Base-by-base conservation (phyloP, 2,888 invertebrate species). In the Leptarthrus brevirostris region DNA sequence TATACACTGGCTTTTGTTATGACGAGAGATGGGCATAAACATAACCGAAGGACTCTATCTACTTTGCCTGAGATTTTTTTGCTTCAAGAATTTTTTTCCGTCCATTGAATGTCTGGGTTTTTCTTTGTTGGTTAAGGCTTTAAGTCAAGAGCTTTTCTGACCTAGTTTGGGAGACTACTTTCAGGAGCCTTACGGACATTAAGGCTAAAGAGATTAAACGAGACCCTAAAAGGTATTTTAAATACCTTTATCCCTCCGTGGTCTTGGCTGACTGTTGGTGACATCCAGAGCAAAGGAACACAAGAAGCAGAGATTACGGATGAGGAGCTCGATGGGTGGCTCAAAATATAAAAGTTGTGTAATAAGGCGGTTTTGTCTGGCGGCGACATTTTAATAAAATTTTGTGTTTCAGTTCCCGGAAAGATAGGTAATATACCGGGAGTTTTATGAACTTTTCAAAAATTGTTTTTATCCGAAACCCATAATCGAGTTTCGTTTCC, bases 281-380 rank as follows among this genome's bases (percentile, higher is more conserved):
- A 64, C 64, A 64, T 36, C 61, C 20, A 44, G 14, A 47, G 14
- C 18, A 14, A 14, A 6, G 44, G 24, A n/a, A 14, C 6, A 12
- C 10, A 40, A 40, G n/a, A 40, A 40, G 47, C 64, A 24, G 64
- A 64, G 64, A 64, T 64, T 64, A 64, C 34, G 30, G 34, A 44
- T 44, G 22, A 18, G 64, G 47, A 4, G 40, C 64, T 64, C 64
- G 20, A 64, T 44, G 64, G 64, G 64, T 47, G 64, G 44, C 44
- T 24, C 64, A 24, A 64, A 34, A 64, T 64, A 64, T 64, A 64
- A 64, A 64, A 64, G 64, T 64, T 64, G 3, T 34, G 34, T 69
- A 69, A 69, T 69, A 69, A 69, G 69, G 69, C 52, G 69, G 69
- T 49, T 69, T 69, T 69, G 34, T 69, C 69, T 69, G 69, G 20